phyloP scores from a whole-genome alignment of 2,113 vertebrate species.

The Silurus glanis region DNA sequence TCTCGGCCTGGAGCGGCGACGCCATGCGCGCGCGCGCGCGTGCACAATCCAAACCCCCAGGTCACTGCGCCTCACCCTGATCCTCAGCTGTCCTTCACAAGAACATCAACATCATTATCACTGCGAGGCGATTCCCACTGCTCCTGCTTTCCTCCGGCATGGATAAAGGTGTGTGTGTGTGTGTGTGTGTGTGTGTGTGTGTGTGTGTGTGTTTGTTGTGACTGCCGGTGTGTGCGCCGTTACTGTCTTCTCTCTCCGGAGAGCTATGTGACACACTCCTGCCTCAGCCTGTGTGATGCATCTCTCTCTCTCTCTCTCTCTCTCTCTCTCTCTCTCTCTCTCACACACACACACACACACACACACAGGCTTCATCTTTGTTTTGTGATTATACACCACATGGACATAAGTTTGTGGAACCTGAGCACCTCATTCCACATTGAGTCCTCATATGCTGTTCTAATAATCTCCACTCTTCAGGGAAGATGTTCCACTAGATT shows the following conservation, averaged over 20 bases:
- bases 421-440: no score
- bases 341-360: no score
- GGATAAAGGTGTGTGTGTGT: neutral
- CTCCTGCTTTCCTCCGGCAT: neutral
- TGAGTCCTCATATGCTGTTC: no score
- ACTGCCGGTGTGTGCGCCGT: neutral
- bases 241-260: neutral
- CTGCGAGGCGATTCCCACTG: neutral
- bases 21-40: slow-evolving; percentile 60
- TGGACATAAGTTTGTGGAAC: no score
- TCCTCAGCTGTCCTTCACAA: neutral
- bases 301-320: neutral
- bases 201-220: slow-evolving; percentile 10
- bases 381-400: no score
- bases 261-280: neutral
- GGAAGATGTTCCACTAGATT: no score
- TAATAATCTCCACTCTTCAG: no score
- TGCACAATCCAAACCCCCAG: no score
- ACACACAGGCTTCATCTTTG: no score
- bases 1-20: slow-evolving; percentile 74
- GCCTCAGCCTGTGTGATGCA: neutral
- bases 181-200: neutral
- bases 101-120: neutral
- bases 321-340: no score
- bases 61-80: slow-evolving; percentile 34